Percentiles rank a stretch among this genome's conserved stretches.
phyloP scores from a whole-genome alignment of 2,888 invertebrate genomes.

The Cetonia aurata region DNA sequence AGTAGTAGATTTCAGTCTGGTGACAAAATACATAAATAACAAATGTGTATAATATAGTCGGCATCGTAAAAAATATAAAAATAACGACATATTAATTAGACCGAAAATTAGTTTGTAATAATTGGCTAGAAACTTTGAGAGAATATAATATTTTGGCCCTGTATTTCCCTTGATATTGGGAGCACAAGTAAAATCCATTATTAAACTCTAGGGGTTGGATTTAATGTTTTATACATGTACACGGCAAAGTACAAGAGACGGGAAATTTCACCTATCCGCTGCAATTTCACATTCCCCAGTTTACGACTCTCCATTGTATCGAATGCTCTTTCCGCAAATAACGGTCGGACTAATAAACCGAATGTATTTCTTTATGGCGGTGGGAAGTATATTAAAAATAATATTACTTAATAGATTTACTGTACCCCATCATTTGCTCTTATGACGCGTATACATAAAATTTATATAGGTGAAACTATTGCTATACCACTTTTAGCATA shows the following conservation, averaged over 20 bases:
- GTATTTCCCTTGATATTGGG: neutral
- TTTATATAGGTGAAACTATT: no score
- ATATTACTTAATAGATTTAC: conserved; percentile 12
- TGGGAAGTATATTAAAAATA: conserved; percentile 7
- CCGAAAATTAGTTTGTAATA: conserved; percentile 15
- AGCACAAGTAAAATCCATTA: conserved; percentile 12
- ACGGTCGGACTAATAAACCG: conserved; percentile 14
- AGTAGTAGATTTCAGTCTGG: no score
- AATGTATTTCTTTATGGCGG: conserved; percentile 6
- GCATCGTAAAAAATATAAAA: no score
- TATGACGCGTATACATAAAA: neutral
- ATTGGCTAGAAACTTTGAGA: neutral
- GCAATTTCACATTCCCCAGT: conserved; percentile 28
- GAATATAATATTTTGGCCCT: neutral
- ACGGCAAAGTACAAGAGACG: conserved; percentile 6
- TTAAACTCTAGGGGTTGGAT: conserved; percentile 21
- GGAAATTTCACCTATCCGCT: conserved; percentile 21
- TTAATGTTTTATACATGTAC: conserved; percentile 18
- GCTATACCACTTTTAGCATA: no score
- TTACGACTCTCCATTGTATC: conserved; percentile 27
- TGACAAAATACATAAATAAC: no score
- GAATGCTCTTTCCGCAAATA: conserved; percentile 32
- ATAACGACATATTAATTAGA: no score
- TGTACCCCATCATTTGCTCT: neutral
- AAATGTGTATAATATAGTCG: no score